Evolutionary conservation across 2,113 vertebrate species (phyloP).

Genomic region (Ornithorhynchus anatinus): DNA sequence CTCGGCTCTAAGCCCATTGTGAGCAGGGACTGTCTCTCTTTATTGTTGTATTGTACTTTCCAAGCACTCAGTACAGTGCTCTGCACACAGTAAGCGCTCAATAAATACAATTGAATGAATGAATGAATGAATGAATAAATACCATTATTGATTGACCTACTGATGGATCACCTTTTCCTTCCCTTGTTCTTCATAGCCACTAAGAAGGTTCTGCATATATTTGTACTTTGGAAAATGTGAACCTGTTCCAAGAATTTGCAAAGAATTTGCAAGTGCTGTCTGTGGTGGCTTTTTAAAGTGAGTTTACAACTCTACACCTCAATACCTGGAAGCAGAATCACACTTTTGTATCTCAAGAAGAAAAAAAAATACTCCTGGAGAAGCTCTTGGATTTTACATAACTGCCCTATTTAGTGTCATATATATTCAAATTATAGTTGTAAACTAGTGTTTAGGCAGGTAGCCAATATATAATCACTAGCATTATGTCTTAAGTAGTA

Average conservation of each 20-base stretch:
- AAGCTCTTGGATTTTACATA: constrained; percentile 6
- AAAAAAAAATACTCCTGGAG: not conserved
- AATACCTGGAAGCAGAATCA: not conserved
- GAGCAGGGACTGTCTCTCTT: no score
- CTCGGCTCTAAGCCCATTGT: no score
- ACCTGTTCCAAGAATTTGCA: constrained; percentile 22
- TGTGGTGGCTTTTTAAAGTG: constrained; percentile 17
- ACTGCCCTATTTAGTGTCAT: constrained; percentile 8
- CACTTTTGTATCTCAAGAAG: not conserved
- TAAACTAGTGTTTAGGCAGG: not conserved
- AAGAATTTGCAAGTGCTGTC: not conserved
- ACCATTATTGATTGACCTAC: no score
- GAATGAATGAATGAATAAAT: no score
- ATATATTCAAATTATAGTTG: constrained; percentile 11
- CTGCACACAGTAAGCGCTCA: no score
- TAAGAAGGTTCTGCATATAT: constrained; percentile 22
- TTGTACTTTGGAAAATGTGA: constrained; percentile 29
- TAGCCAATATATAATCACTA: not conserved
- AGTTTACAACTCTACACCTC: constrained; percentile 1
- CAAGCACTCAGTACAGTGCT: no score
- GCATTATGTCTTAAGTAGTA: constrained; percentile 17
- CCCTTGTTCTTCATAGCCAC: constrained; percentile 5
- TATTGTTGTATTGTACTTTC: no score
- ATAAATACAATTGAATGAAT: no score
- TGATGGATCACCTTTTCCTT: no score